phyloP scores from a whole-genome alignment of 2,888 invertebrate genomes.

The Andricus quercusramuli region DNA sequence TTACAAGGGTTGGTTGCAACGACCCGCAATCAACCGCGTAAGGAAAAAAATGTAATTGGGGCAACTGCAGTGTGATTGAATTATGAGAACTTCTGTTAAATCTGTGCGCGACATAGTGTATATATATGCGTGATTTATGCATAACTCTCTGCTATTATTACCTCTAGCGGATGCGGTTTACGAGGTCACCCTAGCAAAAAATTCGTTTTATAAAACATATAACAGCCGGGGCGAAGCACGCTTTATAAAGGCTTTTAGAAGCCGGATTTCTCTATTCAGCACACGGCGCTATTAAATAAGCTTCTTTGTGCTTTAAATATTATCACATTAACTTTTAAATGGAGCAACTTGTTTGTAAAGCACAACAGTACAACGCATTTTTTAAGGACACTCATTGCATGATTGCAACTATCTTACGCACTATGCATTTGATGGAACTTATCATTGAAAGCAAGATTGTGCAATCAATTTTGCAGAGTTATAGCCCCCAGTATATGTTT shows the following conservation, averaged over 20 bases:
- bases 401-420: no score
- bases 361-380: no score
- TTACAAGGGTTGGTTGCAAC: neutral
- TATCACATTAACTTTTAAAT: neutral
- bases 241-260: neutral
- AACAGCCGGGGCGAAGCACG: constrained; percentile 10
- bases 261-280: neutral
- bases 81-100: constrained; percentile 30
- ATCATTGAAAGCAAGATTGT: neutral
- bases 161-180: constrained; percentile 33
- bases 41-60: constrained; percentile 33
- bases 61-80: constrained; percentile 30
- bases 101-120: constrained; percentile 30
- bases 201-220: constrained; percentile 13
- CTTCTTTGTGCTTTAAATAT: neutral
- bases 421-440: neutral
- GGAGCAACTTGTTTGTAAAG: neutral
- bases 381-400: no score
- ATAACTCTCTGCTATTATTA: constrained; percentile 21
- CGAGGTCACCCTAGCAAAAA: constrained; percentile 13
- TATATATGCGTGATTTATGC: constrained; percentile 33
- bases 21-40: constrained; percentile 1
- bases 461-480: neutral
- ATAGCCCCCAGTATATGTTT: neutral
- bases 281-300: neutral